Evolutionary conservation across 1,140 invertebrate genomes (phyloP).

Genomic region (Zaprionus lachaisei): DNA sequence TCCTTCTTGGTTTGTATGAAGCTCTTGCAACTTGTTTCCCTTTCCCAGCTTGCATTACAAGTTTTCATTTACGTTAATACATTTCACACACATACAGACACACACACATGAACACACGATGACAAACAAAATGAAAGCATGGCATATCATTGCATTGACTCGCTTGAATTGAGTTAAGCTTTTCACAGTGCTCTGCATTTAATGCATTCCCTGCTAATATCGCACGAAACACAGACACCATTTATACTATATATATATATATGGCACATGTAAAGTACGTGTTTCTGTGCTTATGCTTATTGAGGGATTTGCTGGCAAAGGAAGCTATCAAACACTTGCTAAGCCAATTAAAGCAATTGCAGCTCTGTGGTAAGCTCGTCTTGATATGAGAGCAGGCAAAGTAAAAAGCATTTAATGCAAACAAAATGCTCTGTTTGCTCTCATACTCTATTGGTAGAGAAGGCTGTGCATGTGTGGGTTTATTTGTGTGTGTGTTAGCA

Average conservation of each 20-base stretch:
- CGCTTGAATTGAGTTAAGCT: slow-evolving; percentile 20
- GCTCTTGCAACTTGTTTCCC: too few species aligned
- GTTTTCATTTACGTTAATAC: not conserved
- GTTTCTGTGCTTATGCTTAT: not conserved
- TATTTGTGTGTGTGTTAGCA: not conserved
- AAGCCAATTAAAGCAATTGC: slow-evolving; percentile 67
- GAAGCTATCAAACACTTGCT: slow-evolving; percentile 49
- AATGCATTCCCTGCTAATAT: not conserved
- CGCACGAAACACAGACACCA: not conserved
- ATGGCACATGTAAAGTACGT: not conserved
- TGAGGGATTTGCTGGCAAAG: slow-evolving; percentile 32
- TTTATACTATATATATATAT: not conserved
- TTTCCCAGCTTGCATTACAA: not conserved
- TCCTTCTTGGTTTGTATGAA: too few species aligned
- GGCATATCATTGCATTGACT: not conserved
- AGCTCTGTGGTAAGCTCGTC: slow-evolving; percentile 24
- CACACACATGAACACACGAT: not conserved
- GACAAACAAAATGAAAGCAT: not conserved
- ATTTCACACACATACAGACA: not conserved
- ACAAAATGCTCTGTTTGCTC: slow-evolving; percentile 23
- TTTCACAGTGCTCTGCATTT: not conserved
- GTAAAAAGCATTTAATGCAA: slow-evolving; percentile 28
- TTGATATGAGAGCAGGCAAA: slow-evolving; percentile 6
- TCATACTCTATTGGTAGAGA: slow-evolving; percentile 18
- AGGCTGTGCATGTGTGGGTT: not conserved